phyloP scores from a whole-genome alignment of 2,888 invertebrate species.

The Acleris holmiana region DNA sequence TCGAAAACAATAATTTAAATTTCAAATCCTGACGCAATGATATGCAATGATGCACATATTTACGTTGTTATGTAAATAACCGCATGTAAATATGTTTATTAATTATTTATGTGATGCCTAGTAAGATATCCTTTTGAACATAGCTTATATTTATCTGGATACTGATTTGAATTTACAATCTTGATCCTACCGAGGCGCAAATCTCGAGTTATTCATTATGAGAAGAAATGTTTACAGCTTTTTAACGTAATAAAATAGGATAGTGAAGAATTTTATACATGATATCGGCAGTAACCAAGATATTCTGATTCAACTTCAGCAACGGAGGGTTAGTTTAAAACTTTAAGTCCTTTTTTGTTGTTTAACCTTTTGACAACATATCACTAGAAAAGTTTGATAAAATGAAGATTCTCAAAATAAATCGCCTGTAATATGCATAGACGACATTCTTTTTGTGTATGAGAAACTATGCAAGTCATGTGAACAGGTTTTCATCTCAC shows the following conservation, averaged over 20 bases:
- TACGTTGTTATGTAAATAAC: constrained; percentile 24
- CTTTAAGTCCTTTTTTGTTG: too few relatives aligned
- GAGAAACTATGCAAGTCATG: neutral
- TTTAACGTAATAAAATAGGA: neutral
- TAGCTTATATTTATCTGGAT: constrained; percentile 20
- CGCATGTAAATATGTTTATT: constrained; percentile 30
- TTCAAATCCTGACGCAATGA: constrained; percentile 19
- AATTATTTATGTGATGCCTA: constrained; percentile 32
- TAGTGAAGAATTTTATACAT: neutral
- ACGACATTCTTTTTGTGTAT: too few relatives aligned
- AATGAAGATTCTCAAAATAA: too few relatives aligned
- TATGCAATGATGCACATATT: constrained; percentile 24
- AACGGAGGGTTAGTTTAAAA: too few relatives aligned
- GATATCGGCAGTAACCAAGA: neutral
- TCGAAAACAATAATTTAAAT: constrained; percentile 29
- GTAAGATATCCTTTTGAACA: constrained; percentile 25
- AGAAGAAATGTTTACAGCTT: neutral
- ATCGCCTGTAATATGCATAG: too few relatives aligned
- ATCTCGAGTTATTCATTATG: constrained; percentile 6
- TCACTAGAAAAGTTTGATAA: too few relatives aligned
- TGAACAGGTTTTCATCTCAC: constrained; percentile 2
- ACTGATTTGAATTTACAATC: constrained; percentile 34
- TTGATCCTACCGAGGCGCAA: constrained; percentile 9
- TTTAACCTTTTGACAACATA: too few relatives aligned
- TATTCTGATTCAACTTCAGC: too few relatives aligned